phyloP scores from a whole-genome alignment of 2,797 vertebrate genomes.

The Coilia nasus region DNA sequence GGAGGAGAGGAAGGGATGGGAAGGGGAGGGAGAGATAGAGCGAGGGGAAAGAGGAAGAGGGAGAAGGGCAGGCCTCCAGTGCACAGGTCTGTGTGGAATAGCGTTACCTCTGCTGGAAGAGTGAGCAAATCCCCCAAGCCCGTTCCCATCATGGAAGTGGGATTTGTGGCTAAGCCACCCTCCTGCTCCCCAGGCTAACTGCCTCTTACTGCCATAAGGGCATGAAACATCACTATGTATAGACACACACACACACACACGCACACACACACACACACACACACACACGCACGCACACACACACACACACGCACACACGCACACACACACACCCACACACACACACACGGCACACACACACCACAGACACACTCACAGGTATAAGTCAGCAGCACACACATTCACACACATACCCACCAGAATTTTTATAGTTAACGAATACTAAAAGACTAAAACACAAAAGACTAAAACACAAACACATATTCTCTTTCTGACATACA shows the following conservation, averaged over 20 bases:
- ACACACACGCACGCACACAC: slow-evolving; percentile 24
- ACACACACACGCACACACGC: slow-evolving; percentile 39
- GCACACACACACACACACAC: not conserved
- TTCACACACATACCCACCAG: not conserved
- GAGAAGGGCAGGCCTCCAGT: not conserved
- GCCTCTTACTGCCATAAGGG: not conserved
- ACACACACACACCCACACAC: slow-evolving; percentile 29
- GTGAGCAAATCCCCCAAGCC: slow-evolving; percentile 38
- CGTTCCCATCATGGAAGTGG: slow-evolving; percentile 42
- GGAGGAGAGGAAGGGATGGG: not conserved
- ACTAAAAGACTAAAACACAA: not conserved
- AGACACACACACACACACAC: not conserved
- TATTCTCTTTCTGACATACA: not conserved
- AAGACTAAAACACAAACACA: not conserved
- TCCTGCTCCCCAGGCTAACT: slow-evolving; percentile 28
- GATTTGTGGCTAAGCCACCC: slow-evolving; percentile 44
- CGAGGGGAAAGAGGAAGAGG: slow-evolving; percentile 27
- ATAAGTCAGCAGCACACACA: not conserved
- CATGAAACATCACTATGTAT: not conserved
- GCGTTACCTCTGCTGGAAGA: slow-evolving; percentile 32
- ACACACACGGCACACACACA: not conserved
- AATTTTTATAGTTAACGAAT: no score
- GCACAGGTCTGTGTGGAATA: not conserved
- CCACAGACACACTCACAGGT: slow-evolving; percentile 19
- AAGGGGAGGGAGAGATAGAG: slow-evolving; percentile 28